Conservation (phyloP, 2,113 vertebrate genomes). For the Anoplopoma fimbria region DNA sequence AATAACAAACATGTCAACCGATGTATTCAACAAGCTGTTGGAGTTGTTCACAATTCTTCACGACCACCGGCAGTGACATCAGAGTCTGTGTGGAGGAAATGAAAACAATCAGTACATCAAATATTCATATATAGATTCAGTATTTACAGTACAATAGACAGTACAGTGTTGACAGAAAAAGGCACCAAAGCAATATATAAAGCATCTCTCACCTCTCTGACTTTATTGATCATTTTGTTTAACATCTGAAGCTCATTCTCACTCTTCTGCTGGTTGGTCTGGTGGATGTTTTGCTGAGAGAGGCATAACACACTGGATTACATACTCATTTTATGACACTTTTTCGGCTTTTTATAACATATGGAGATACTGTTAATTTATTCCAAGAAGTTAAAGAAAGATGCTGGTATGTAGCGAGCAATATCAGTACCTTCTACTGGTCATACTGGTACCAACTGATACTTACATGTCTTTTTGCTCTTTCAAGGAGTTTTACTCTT, state of each 20-base stretch:
- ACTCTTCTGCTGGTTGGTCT: slow-evolving; percentile 86
- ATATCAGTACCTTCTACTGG: too few species aligned
- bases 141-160: too few species aligned
- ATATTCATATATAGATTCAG: background rate
- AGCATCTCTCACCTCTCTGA: slow-evolving; percentile 84
- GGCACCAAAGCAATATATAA: background rate
- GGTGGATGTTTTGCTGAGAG: slow-evolving; percentile 86
- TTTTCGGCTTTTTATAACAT: background rate
- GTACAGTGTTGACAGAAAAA: background rate
- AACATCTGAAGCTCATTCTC: slow-evolving; percentile 87
- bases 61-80: slow-evolving; percentile 75
- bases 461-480: slow-evolving; percentile 84
- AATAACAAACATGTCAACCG: slow-evolving; percentile 53
- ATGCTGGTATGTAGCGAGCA: background rate
- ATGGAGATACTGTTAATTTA: background rate
- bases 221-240: slow-evolving; percentile 85
- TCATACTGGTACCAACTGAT: too few species aligned
- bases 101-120: background rate
- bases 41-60: slow-evolving; percentile 75
- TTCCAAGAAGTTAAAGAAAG: background rate
- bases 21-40: slow-evolving; percentile 79
- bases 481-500: slow-evolving; percentile 76
- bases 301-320: slow-evolving; percentile 1
- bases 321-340: background rate
- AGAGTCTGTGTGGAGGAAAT: slow-evolving; percentile 71